A percentile compares a stretch with the other conserved stretches of the same genome.
Conservation (phyloP, 2,113 vertebrate genomes). For the Aspiorhynchus laticeps region DNA sequence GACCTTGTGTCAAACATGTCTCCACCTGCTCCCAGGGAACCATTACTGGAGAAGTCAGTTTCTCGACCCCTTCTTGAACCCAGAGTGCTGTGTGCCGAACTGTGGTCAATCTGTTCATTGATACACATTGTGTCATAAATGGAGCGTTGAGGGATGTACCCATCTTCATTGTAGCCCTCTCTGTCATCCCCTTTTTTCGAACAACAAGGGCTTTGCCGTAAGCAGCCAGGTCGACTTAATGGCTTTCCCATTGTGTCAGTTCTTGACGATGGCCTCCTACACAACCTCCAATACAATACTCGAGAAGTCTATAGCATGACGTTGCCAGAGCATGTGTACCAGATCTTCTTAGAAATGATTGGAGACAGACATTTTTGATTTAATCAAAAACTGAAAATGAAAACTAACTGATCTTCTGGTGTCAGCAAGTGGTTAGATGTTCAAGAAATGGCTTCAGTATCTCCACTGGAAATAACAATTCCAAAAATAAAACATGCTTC, state of each 20-base stretch:
- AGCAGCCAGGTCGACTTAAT: conserved; percentile 94
- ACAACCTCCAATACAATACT: conserved; percentile 10
- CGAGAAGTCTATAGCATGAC: not conserved
- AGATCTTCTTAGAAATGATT: not conserved
- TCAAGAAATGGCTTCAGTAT: not conserved
- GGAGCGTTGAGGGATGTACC: conserved; percentile 93
- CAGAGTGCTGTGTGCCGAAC: conserved; percentile 85
- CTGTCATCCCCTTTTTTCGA: conserved; percentile 85
- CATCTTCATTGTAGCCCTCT: conserved; percentile 93
- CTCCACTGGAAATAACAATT: not conserved
- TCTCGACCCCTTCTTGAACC: conserved; percentile 82
- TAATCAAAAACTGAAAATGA: not conserved
- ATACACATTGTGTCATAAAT: conserved; percentile 97
- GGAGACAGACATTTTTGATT: not conserved
- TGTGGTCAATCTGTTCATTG: conserved; percentile 97
- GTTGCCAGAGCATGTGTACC: conserved; percentile 3
- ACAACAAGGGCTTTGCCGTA: conserved; percentile 93
- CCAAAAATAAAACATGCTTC: not conserved
- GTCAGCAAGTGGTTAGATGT: not conserved
- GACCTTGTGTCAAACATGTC: conserved; percentile 82
- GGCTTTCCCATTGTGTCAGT: conserved; percentile 90
- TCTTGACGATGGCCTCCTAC: not conserved
- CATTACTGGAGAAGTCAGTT: conserved; percentile 82
- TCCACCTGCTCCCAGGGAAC: conserved; percentile 80
- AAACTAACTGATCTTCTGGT: not conserved